Conservation (phyloP, 2,113 vertebrate species). For the Puntigrus tetrazona region DNA sequence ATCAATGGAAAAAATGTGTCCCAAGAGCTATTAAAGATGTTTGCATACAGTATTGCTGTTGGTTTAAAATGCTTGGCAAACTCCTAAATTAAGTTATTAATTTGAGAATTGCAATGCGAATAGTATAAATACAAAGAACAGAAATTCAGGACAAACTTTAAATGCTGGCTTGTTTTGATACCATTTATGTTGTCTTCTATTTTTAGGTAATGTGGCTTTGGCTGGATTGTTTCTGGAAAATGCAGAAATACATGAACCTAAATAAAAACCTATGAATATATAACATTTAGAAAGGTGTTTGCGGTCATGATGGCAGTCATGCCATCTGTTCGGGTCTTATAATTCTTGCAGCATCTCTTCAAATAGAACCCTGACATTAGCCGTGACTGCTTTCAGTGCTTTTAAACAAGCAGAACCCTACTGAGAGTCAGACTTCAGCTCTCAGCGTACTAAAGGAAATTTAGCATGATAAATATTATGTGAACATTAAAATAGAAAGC, state of each 20-base stretch:
- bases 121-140: not conserved
- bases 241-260: not conserved
- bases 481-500: constrained; percentile 13
- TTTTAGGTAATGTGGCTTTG: not conserved
- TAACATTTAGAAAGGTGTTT: not conserved
- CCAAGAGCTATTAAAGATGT: not conserved
- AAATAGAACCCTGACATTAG: not conserved
- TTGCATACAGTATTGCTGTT: not conserved
- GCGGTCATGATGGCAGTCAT: not conserved
- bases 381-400: not conserved
- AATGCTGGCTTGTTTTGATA: not conserved
- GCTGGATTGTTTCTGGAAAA: not conserved
- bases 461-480: constrained; percentile 39
- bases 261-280: not conserved
- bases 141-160: too few relatives aligned
- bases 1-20: not conserved
- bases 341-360: not conserved
- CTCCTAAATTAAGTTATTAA: not conserved
- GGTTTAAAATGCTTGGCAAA: not conserved
- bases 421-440: not conserved
- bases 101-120: not conserved
- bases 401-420: not conserved
- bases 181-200: not conserved
- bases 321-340: not conserved
- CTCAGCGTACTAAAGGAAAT: not conserved